Evolutionary conservation across 2,888 invertebrate species (phyloP), one percentile per base, ranked within the genome.

Genomic region (Chirona hameri): DNA sequence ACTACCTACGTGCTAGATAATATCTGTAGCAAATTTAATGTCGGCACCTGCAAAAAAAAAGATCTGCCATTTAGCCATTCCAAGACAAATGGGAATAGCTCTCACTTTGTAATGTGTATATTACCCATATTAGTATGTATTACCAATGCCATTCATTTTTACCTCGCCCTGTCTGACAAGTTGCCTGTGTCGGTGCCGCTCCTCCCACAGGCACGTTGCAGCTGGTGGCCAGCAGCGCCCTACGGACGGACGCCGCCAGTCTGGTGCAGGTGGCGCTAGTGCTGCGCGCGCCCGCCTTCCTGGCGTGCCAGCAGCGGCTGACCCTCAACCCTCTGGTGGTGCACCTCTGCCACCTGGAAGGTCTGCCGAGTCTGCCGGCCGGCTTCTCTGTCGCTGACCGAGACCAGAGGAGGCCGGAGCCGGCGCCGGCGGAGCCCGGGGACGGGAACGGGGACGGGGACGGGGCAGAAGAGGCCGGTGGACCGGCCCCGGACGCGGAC

Each of bases 271-370:
- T 72, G 31, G 27, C 27, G 7, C 15, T 72, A 5, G 31, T 72
- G 31, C 72, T 72, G 72, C 72, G 31, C 31, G 72, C 72, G 72
- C 31, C 72, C 31, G 31, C 31, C 15, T 72, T 72, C 72, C 72
- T 72, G 72, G 4, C 72, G 3, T 18, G 31, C 12, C 31, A 5
- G 31, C 72, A 72, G 31, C 72, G 72, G 14, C 27, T 72, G 24
- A 15, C 72, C 15, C 72, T 72, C 31, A 72, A 72, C 31, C 72
- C 72, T 15, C 72, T 72, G 31, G 29, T 31, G 31, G 72, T 72
- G 31, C 72, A 72, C 72, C 72, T 72, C 15, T 31, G 72, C 31
- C 31, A 14, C 9, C 72, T 72, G 31, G 31, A 72, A 5, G 72
- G 31, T 31, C 12, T 72, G 72, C 72, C 72, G 15, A 4, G 18